Base-by-base conservation (phyloP, 2,888 invertebrate species). In the Macropis europaea region DNA sequence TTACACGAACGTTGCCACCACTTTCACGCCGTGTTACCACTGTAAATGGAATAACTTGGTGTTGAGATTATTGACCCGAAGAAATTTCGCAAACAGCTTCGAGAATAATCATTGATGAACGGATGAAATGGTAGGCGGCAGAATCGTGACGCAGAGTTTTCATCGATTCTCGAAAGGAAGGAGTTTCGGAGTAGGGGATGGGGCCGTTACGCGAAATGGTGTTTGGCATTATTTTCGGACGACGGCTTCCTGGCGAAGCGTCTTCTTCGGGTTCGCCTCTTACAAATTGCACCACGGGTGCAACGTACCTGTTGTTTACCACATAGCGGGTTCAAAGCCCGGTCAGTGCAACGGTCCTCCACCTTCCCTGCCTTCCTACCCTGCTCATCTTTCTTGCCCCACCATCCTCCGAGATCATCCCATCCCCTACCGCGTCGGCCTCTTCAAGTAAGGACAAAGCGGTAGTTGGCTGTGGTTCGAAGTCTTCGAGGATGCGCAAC, bases 231-330 rank as follows among this genome's bases (percentile, higher is more conserved):
- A 81, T 81, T 77, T 82, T 81, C 67, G 73, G 70, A 54, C 61
- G 43, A 59, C 42, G 59, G 56, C 63, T 82, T 73, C 62, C 72
- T 30, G 59, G 45, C 67, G 74, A 53, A 57, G 68, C 68, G 40
- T 66, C 62, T 73, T 67, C 73, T 61, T 74, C 64, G 54, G 53
- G 53, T 64, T 72, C 38, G 76, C 70, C 70, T 82, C 84, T 83
- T 84, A 84, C 82, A 87, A 88, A 87, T 87, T 85, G 84, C 80
- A 67, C 69, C 77, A 76, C 72, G 85, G 84, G 87, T 87, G 88
- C 88, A 88, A 87, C 81, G 89, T 88, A 89, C 89, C 87, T 88
- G 88, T 87, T 89, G 89, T 89, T 89, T 89, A 89, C 89, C 84
- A 86, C 86, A 80, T 68, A 83, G 78, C 77, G 87, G 86, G 89